Conservation (phyloP, 2,888 invertebrate genomes). For the Alcis repandata region DNA sequence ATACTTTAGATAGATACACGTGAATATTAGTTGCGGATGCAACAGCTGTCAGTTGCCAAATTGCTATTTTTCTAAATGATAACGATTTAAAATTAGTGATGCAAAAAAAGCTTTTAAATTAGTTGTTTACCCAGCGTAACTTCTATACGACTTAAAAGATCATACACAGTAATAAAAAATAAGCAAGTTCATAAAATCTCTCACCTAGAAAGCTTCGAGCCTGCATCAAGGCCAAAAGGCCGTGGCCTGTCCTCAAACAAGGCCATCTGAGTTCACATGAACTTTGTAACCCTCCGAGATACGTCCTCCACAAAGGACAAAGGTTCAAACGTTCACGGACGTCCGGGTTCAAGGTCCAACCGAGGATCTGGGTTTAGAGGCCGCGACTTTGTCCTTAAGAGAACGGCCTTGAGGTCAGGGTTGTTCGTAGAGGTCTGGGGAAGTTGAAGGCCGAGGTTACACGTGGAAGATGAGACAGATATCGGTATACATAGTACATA, state of each 20-base stretch:
- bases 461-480: background rate
- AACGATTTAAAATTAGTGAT: background rate
- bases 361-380: constrained; percentile 10
- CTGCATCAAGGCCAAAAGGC: constrained; percentile 12
- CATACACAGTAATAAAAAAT: background rate
- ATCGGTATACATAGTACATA: background rate
- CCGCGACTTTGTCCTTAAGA: background rate
- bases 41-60: background rate
- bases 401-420: constrained; percentile 27
- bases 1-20: background rate
- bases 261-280: constrained; percentile 23
- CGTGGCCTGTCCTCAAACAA: constrained; percentile 21
- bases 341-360: constrained; percentile 15
- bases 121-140: no score
- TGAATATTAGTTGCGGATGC: background rate
- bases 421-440: background rate
- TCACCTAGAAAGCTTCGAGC: background rate
- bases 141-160: no score
- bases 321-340: constrained; percentile 25
- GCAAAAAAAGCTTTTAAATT: background rate
- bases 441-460: constrained; percentile 14
- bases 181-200: background rate
- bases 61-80: background rate
- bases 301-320: constrained; percentile 26
- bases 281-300: constrained; percentile 16